A percentile compares a stretch with the other conserved stretches of the same genome.
phyloP scores from a whole-genome alignment of 2,797 vertebrate genomes.

The Pangasius larnaudii region DNA sequence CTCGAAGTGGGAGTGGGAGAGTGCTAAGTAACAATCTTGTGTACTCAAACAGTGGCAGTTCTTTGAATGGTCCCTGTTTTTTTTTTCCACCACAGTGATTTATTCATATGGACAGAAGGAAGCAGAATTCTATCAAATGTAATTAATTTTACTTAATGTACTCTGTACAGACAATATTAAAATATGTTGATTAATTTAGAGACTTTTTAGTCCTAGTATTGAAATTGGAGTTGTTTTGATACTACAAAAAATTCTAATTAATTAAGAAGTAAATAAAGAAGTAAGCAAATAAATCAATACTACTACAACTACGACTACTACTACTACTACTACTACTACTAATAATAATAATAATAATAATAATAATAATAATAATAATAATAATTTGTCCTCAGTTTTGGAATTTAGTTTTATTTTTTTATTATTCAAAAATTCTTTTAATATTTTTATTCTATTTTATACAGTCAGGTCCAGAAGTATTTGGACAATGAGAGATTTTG shows the following conservation, averaged over 20 bases:
- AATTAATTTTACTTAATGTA: background rate
- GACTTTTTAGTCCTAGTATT: background rate
- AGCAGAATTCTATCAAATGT: background rate
- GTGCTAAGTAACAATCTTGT: slow-evolving; percentile 62
- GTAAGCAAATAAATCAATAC: background rate
- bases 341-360: background rate
- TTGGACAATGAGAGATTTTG: too few species aligned
- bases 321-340: too few species aligned
- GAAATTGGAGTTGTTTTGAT: background rate
- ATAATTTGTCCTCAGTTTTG: background rate
- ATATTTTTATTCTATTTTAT: too few species aligned
- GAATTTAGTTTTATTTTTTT: background rate
- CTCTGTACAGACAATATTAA: background rate
- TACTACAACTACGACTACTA: background rate
- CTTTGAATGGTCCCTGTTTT: background rate
- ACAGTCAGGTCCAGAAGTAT: too few species aligned
- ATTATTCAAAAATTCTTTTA: background rate
- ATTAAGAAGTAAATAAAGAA: background rate
- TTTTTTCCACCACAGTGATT: background rate
- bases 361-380: too few species aligned
- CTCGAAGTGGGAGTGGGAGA: slow-evolving; percentile 27
- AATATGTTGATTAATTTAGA: too few species aligned
- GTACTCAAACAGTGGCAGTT: slow-evolving; percentile 55
- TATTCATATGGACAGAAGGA: background rate
- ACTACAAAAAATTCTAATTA: background rate